A percentile compares a stretch with the other conserved stretches of the same genome.
phyloP scores from a whole-genome alignment of 2,113 vertebrate species.

The Arizona elegans region DNA sequence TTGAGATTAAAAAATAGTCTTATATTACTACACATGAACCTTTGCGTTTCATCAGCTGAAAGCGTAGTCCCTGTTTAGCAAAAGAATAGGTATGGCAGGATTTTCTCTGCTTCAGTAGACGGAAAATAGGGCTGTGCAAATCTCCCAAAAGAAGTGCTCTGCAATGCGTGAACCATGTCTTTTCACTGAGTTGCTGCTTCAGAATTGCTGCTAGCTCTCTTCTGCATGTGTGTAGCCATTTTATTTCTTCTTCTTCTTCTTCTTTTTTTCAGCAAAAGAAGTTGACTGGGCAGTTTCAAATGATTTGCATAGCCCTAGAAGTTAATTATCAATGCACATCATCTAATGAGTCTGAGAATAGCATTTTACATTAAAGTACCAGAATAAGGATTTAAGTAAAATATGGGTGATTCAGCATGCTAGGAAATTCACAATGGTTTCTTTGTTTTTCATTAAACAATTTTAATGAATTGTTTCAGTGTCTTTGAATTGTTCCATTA shows the following conservation, averaged over 20 bases:
- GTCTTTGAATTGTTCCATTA: neutral
- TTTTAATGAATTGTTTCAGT: neutral
- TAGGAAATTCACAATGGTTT: neutral
- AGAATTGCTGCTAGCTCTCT: neutral
- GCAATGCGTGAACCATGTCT: neutral
- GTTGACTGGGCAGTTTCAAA: neutral
- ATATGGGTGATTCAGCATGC: neutral
- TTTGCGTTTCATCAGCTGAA: neutral
- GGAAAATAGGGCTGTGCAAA: neutral
- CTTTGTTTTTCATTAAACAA: neutral
- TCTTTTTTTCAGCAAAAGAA: neutral
- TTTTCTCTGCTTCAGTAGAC: neutral
- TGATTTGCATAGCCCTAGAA: neutral
- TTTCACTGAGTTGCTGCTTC: neutral
- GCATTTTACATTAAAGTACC: neutral
- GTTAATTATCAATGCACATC: neutral
- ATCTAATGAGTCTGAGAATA: neutral
- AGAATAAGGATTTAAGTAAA: neutral
- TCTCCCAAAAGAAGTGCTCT: neutral
- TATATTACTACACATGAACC: neutral
- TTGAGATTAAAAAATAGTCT: neutral
- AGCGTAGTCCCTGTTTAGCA: neutral
- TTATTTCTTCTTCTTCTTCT: neutral
- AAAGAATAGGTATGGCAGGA: neutral
- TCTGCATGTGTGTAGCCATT: neutral